Evolutionary conservation across 2,888 invertebrate genomes (phyloP).

Genomic region (Schizaphis graminum): DNA sequence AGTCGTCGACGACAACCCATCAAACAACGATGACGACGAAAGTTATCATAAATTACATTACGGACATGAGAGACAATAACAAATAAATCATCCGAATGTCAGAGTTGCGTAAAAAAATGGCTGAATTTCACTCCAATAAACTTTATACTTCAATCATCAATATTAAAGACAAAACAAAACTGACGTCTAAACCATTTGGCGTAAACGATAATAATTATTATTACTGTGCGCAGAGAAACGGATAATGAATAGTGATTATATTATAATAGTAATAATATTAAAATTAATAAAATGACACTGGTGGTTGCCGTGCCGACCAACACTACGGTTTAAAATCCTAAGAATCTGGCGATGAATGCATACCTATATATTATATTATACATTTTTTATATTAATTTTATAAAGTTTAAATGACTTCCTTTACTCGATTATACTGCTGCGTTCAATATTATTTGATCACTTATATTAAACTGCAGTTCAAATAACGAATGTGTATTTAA

Average conservation of each 20-base stretch:
- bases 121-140: conserved; percentile 56
- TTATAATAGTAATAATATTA: conserved; percentile 15
- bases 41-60: conserved; percentile 55
- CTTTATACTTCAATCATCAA: conserved; percentile 62
- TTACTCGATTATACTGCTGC: background rate
- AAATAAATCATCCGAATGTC: conserved; percentile 64
- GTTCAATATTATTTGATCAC: background rate
- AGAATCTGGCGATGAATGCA: background rate
- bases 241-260: conserved; percentile 27
- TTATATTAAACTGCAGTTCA: background rate
- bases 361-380: background rate
- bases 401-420: background rate
- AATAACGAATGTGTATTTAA: background rate
- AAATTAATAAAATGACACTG: background rate
- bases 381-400: background rate
- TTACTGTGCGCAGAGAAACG: conserved; percentile 3
- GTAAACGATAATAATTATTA: conserved; percentile 45
- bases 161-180: conserved; percentile 57
- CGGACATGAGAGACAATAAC: conserved; percentile 50
- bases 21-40: conserved; percentile 9
- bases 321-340: background rate
- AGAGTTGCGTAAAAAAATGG: conserved; percentile 36
- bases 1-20: background rate
- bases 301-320: background rate
- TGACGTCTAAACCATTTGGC: background rate